Percentiles rank a stretch among this genome's conserved stretches.
Conservation (phyloP, 2,113 vertebrate genomes). For the Irena cyanogastra region DNA sequence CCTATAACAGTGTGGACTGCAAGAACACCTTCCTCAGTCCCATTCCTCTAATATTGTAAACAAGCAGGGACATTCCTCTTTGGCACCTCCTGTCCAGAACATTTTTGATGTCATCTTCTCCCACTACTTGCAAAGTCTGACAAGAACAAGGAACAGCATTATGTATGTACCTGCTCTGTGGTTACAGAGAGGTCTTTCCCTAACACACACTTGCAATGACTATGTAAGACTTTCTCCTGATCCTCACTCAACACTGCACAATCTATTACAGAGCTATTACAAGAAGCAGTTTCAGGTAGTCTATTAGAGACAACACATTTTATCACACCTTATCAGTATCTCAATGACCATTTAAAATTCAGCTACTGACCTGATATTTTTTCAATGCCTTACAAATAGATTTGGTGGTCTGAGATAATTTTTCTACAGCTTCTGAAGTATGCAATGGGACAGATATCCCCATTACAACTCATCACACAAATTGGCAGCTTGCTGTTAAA, state of each 20-base stretch:
- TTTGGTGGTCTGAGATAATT: neutral
- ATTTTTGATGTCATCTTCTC: neutral
- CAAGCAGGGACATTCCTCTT: neutral
- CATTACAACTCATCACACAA: neutral
- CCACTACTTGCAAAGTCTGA: neutral
- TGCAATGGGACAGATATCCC: neutral
- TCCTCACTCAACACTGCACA: neutral
- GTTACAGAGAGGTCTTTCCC: neutral
- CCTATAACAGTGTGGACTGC: accelerated
- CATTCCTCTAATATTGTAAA: neutral
- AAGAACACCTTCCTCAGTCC: neutral
- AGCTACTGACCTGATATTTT: neutral
- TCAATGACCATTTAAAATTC: slow-evolving; percentile 4
- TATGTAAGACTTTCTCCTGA: neutral
- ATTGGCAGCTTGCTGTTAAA: slow-evolving; percentile 7
- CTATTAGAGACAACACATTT: neutral
- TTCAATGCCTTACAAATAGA: neutral
- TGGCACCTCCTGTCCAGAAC: neutral
- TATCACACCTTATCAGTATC: slow-evolving; percentile 2
- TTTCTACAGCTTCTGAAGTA: too few relatives aligned
- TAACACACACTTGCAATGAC: neutral
- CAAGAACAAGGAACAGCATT: neutral
- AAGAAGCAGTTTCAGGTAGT: neutral
- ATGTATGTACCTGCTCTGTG: neutral
- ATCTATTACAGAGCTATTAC: neutral